phyloP scores from a whole-genome alignment of 1,140 invertebrate species.

The Pogonomyrmex barbatus region DNA sequence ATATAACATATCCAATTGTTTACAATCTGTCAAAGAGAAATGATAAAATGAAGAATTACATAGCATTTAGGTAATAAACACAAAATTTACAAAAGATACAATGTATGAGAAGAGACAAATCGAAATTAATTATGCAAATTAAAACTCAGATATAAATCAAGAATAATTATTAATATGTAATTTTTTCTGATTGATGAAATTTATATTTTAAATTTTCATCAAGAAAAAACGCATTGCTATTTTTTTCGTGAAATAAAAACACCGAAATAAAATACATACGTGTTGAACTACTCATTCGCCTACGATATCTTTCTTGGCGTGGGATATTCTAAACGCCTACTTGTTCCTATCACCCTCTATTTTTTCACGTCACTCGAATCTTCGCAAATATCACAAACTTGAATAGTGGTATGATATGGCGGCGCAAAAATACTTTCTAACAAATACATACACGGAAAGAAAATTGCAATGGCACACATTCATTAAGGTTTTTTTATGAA shows the following conservation, averaged over 20 bases:
- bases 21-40: neutral
- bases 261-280: constrained; percentile 22
- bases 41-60: neutral
- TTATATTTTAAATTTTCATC: constrained; percentile 1
- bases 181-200: neutral
- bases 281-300: constrained; percentile 43
- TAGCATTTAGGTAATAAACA: neutral
- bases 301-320: constrained; percentile 21
- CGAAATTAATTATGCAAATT: neutral
- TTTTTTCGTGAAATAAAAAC: constrained; percentile 13
- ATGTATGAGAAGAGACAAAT: neutral
- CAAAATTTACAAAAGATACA: neutral
- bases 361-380: constrained; percentile 56
- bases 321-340: constrained; percentile 43
- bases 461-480: neutral
- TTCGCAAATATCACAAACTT: constrained; percentile 35
- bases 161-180: neutral
- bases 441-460: neutral
- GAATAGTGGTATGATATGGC: constrained; percentile 29
- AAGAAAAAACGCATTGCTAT: neutral
- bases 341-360: constrained; percentile 19
- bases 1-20: neutral
- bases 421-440: constrained; percentile 12
- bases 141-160: neutral
- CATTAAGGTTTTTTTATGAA: no score